These are phyloP conservation scores for Venustaconcha ellipsiformis DNA, from an alignment of 1,140 invertebrate species.

Conservation along the genomic window DNA sequence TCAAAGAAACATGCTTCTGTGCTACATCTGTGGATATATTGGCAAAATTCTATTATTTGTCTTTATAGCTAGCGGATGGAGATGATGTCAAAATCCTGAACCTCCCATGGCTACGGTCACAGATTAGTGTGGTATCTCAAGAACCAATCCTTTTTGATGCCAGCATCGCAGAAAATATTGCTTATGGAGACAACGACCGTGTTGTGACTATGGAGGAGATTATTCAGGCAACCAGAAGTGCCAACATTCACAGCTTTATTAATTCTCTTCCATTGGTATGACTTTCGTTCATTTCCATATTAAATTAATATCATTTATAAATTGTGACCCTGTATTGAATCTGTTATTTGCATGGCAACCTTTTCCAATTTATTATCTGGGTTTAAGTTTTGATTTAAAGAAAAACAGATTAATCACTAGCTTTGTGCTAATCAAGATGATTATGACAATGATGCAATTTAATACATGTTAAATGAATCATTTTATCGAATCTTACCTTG, in stretches of 20 bases:
- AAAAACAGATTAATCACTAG: too few relatives aligned
- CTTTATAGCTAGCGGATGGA: slow-evolving; percentile 60
- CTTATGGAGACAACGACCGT: slow-evolving; percentile 82
- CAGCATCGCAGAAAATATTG: slow-evolving; percentile 88
- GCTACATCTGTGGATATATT: too few relatives aligned
- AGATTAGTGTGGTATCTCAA: slow-evolving; percentile 81
- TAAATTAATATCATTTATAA: too few relatives aligned
- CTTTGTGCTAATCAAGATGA: too few relatives aligned
- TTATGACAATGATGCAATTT: too few relatives aligned
- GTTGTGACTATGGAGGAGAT: slow-evolving; percentile 79
- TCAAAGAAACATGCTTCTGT: too few relatives aligned
- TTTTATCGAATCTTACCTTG: too few relatives aligned
- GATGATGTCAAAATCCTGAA: slow-evolving; percentile 42
- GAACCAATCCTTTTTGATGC: slow-evolving; percentile 88
- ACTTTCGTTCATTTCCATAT: not conserved
- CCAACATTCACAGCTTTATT: slow-evolving; percentile 89
- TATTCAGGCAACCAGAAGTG: slow-evolving; percentile 82
- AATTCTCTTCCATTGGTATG: slow-evolving; percentile 75
- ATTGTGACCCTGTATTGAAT: too few relatives aligned
- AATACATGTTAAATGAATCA: too few relatives aligned
- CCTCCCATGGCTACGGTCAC: slow-evolving; percentile 70
- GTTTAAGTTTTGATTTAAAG: too few relatives aligned
- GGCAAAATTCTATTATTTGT: slow-evolving; percentile 74
- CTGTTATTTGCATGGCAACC: too few relatives aligned
- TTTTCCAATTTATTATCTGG: too few relatives aligned